These are phyloP conservation scores for Nephrotoma appendiculata DNA, from an alignment of 2,888 invertebrate species.

Conservation along the genomic window DNA sequence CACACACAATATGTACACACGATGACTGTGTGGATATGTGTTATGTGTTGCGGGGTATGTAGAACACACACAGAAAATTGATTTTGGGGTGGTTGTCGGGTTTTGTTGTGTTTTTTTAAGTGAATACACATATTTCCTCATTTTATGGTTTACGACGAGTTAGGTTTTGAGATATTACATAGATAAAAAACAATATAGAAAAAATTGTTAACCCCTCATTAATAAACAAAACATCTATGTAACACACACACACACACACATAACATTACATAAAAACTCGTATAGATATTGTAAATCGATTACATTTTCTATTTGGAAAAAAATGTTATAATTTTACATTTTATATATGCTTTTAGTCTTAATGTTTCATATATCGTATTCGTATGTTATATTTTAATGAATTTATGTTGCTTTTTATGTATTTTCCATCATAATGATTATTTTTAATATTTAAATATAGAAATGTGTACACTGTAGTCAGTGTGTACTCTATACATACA, in stretches of 20 bases:
- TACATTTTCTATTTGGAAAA: background rate
- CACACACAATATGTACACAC: background rate
- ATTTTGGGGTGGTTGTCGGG: background rate
- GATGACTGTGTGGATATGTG: background rate
- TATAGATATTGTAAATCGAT: background rate
- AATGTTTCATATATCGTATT: background rate
- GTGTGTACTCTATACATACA: background rate
- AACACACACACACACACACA: background rate
- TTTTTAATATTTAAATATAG: background rate
- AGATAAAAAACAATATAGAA: background rate
- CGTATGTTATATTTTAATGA: background rate
- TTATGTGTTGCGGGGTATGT: background rate
- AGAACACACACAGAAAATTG: background rate
- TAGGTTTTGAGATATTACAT: background rate
- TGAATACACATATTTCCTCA: background rate
- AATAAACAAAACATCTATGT: background rate
- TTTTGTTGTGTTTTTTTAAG: background rate
- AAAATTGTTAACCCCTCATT: background rate
- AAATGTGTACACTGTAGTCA: background rate
- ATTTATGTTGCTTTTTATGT: background rate
- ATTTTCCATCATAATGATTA: background rate
- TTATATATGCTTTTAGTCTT: background rate
- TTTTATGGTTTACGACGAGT: background rate
- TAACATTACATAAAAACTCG: background rate
- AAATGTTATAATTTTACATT: background rate